Evolutionary conservation across 2,888 invertebrate genomes (phyloP).

Genomic region (Dusona sp.): DNA sequence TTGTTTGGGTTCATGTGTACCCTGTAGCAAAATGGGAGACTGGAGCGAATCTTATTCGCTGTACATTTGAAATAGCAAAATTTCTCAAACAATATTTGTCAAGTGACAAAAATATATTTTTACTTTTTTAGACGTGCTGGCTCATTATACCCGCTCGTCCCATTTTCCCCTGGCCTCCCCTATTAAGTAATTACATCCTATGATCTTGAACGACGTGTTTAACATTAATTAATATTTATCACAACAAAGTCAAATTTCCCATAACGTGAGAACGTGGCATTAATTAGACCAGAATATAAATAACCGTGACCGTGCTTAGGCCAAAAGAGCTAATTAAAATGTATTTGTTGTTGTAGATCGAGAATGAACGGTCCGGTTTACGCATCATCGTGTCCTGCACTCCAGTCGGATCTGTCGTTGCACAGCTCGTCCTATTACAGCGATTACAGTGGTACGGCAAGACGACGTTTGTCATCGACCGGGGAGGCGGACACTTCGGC

Average conservation of each 20-base stretch:
- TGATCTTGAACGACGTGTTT: background rate
- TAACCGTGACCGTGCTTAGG: background rate
- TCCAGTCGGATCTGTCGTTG: slow-evolving; percentile 79
- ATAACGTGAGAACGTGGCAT: background rate
- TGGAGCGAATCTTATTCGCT: background rate
- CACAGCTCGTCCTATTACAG: slow-evolving; percentile 81
- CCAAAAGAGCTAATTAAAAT: background rate
- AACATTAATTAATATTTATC: background rate
- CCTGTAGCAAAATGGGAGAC: too few species aligned
- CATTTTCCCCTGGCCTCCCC: background rate
- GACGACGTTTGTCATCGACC: slow-evolving; percentile 87
- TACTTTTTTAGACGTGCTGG: background rate
- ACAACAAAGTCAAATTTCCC: background rate
- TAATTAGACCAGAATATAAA: background rate
- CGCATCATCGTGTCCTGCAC: slow-evolving; percentile 79
- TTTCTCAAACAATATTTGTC: background rate
- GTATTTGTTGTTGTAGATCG: slow-evolving; percentile 47
- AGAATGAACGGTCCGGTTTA: slow-evolving; percentile 80
- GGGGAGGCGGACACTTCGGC: slow-evolving; percentile 86
- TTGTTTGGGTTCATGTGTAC: too few species aligned
- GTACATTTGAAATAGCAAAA: background rate
- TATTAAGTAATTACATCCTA: background rate
- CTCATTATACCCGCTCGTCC: background rate
- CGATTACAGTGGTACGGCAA: slow-evolving; percentile 79
- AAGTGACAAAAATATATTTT: background rate